Evolutionary conservation across 2,113 vertebrate genomes (phyloP), one percentile per base, ranked within the genome.

Genomic region (Rhabdomys dilectus): DNA sequence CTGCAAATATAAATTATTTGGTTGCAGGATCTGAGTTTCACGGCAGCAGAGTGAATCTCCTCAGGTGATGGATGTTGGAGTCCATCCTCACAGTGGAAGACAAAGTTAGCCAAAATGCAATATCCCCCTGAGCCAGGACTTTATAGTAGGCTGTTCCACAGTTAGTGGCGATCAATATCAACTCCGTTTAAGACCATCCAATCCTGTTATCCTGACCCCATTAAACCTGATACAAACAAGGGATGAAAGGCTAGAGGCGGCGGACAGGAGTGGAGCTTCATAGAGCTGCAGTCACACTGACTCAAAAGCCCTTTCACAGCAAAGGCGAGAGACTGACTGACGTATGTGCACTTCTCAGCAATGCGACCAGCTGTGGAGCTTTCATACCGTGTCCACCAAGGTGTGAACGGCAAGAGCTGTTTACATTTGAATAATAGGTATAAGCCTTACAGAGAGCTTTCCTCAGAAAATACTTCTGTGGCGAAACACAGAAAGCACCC

Each of bases 121-220:
- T 76, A 60, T 93, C 76, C 58, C 97, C 73, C 36, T 6, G 36
- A 97, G 72, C 31, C 85, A 88, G 56, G 29, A 36, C 31, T 88
- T 93, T 92, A 36, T 5, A 95, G 95, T 11, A 4, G 64, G 88
- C 94, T 0, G 0, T 93, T 96, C 90, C 86, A 62, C 3, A 0
- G 51, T 92, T 93, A 85, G 80, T 97, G 75, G 93, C 97, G 97
- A 98, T 98, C 96, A 96, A 88, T 97, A 96, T 53, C 94, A 97
- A 95, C 95, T 97, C 91, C 70, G 91, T 93, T 96, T 93, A 97
- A 96, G 94, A 97, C 82, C 88, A 89, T 73, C 91, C 97, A 95
- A 97, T 94, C 84, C 89, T 97, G 85, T 96, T 98, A 96, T 93
- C 93, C 88, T 94, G 94, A 97, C 97, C 96, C 98, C 94, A 94